Base-by-base conservation (phyloP, 2,888 invertebrate genomes). In the Hirtodrosophila confusa region DNA sequence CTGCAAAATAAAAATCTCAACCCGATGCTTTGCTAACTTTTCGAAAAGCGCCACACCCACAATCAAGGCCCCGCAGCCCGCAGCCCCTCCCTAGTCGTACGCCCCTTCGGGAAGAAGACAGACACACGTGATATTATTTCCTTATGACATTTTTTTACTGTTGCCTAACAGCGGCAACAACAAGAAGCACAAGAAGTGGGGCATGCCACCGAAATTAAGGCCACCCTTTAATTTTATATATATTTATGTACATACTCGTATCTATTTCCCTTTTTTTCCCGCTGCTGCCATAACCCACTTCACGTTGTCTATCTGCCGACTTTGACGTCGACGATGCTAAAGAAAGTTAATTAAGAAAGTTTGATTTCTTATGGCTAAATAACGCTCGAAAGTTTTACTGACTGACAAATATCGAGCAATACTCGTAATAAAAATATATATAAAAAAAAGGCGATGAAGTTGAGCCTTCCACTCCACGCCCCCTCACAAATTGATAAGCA, bases 361-460 rank as follows among this genome's bases (percentile, higher is more conserved):
- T 83, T 83, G 82, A 83, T 83, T 83, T 87, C 88, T 83, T 83
- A 87, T 83, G 83, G 83, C 78, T 85, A 87, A 83, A 83, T 87
- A 83, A 85, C 78, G 83, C 78, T 87, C 69, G 75, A 87, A 82
- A 82, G 78, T 82, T 82, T 82, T 56, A 80, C 80, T 72, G 67
- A 86, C 87, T 86, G 82, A 84, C 87, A 82, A 82, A 82, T 82
- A 82, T 84, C 82, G 80, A 80, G 80, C 71, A 84, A 84, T 86
- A 74, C 74, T 69, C 55, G 60, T 68, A 86, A 74, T 62, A 80
- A 80, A 77, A 71, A 71, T 58, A 62, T 9, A 27, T 4, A 27
- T 27, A 41, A 40, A 53, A 62, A 40, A 50, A 49, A 69, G 61
- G 69, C 69, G 67, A 80, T 80, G 68, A 83, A 83, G 76, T 73